Conservation (phyloP, 2,113 vertebrate species). For the Paraplagusia blochii region DNA sequence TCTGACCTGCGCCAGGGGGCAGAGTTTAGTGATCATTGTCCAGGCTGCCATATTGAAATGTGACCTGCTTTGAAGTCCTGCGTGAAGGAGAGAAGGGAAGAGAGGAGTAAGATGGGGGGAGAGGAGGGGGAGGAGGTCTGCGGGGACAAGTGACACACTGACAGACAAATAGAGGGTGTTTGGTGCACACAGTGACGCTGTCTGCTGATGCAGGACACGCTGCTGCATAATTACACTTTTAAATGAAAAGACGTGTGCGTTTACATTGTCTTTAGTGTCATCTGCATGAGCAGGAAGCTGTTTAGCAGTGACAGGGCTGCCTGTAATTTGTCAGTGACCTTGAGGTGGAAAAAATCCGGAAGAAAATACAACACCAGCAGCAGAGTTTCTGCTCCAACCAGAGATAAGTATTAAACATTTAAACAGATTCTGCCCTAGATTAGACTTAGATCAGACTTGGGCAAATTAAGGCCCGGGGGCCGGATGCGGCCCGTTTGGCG, state of each 20-base stretch:
- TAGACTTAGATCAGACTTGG: too few relatives aligned
- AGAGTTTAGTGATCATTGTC: slow-evolving; percentile 51
- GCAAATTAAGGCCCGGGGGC: too few relatives aligned
- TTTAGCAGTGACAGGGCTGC: neutral
- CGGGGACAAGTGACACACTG: slow-evolving; percentile 20
- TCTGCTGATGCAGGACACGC: slow-evolving; percentile 7
- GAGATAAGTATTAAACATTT: slow-evolving; percentile 1
- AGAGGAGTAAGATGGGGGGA: neutral
- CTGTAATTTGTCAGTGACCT: slow-evolving; percentile 1
- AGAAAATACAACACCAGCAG: slow-evolving; percentile 1
- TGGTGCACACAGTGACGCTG: slow-evolving; percentile 14
- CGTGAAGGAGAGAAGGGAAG: neutral
- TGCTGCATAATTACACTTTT: slow-evolving; percentile 3
- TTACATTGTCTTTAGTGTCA: neutral
- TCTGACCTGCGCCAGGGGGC: slow-evolving; percentile 38
- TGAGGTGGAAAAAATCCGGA: neutral
- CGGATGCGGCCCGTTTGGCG: too few relatives aligned
- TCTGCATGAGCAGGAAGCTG: slow-evolving; percentile 12
- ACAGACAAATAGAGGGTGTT: slow-evolving; percentile 44
- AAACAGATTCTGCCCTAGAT: too few relatives aligned
- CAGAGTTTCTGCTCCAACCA: slow-evolving; percentile 1
- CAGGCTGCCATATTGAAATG: slow-evolving; percentile 40
- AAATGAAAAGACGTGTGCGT: neutral
- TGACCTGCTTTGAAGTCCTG: slow-evolving; percentile 44
- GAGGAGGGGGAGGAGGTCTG: neutral